Evolutionary conservation across 2,888 invertebrate species (phyloP).

Genomic region (Hermaeophaga mercurialis): DNA sequence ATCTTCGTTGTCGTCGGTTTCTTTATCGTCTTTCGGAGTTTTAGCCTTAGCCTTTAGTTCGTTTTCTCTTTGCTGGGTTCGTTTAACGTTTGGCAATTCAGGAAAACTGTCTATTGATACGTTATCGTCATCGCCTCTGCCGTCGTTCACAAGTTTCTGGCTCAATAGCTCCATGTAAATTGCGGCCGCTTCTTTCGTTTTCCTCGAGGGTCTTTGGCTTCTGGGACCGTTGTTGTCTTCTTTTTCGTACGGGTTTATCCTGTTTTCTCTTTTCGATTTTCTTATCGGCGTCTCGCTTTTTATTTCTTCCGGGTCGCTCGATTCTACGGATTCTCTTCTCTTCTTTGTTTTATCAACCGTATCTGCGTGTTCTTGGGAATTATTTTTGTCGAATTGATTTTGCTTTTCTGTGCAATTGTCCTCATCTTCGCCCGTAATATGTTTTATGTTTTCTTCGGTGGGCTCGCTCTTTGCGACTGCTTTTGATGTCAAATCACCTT

Average conservation of each 20-base stretch:
- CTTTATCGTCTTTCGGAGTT: constrained; percentile 37
- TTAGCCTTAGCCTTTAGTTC: constrained; percentile 62
- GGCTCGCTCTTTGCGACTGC: too few species aligned
- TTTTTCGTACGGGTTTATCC: constrained; percentile 1
- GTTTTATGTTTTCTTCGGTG: too few species aligned
- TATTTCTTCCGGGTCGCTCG: too few species aligned
- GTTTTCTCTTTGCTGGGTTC: constrained; percentile 65
- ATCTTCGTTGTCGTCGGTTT: too few species aligned
- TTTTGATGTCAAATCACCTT: too few species aligned
- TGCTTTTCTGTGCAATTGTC: too few species aligned
- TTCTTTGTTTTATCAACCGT: too few species aligned
- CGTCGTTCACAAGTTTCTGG: constrained; percentile 68
- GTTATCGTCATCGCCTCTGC: constrained; percentile 67
- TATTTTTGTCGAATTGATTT: too few species aligned
- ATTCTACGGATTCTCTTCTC: constrained; percentile 21
- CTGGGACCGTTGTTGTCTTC: constrained; percentile 20
- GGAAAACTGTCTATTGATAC: constrained; percentile 70
- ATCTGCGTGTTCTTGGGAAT: too few species aligned
- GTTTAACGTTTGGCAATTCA: constrained; percentile 68
- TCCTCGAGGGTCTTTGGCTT: constrained; percentile 63
- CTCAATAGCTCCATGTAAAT: constrained; percentile 76
- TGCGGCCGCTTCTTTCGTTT: constrained; percentile 77
- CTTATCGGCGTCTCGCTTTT: background rate
- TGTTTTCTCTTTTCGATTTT: background rate
- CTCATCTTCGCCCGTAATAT: too few species aligned